phyloP scores from a whole-genome alignment of 1,140 invertebrate species.

The Hycleus phaleratus region DNA sequence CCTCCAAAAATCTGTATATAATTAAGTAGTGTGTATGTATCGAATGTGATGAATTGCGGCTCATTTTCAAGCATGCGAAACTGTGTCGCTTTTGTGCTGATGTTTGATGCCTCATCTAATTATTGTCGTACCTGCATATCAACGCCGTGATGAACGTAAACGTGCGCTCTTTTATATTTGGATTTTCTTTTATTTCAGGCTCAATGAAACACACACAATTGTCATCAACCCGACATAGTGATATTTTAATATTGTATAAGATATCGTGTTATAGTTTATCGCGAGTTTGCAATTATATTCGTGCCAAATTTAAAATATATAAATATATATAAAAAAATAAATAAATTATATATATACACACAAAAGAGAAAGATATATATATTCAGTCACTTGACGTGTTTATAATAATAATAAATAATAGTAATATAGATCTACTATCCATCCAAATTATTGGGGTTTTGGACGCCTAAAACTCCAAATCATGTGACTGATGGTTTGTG shows the following conservation, averaged over 20 bases:
- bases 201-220: conserved; percentile 39
- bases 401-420: background rate
- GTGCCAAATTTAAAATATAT: conserved; percentile 31
- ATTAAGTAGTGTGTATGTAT: too few relatives aligned
- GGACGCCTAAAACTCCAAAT: conserved; percentile 38
- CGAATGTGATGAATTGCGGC: too few relatives aligned
- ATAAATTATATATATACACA: conserved; percentile 1
- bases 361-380: conserved; percentile 6
- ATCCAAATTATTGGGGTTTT: conserved; percentile 26
- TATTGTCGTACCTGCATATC: too few relatives aligned
- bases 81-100: too few relatives aligned
- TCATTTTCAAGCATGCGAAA: too few relatives aligned
- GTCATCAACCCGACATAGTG: conserved; percentile 31
- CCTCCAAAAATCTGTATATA: too few relatives aligned
- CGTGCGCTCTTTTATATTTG: background rate
- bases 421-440: background rate
- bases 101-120: too few relatives aligned
- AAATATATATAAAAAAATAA: background rate
- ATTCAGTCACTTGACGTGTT: background rate
- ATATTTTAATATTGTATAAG: conserved; percentile 28
- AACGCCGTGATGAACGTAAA: too few relatives aligned
- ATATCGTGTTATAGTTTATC: conserved; percentile 21
- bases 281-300: conserved; percentile 22
- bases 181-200: conserved; percentile 37
- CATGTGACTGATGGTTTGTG: conserved; percentile 8